These are phyloP conservation scores for Florisuga fusca DNA, from an alignment of 2,797 vertebrate genomes.

Conservation along the genomic window DNA sequence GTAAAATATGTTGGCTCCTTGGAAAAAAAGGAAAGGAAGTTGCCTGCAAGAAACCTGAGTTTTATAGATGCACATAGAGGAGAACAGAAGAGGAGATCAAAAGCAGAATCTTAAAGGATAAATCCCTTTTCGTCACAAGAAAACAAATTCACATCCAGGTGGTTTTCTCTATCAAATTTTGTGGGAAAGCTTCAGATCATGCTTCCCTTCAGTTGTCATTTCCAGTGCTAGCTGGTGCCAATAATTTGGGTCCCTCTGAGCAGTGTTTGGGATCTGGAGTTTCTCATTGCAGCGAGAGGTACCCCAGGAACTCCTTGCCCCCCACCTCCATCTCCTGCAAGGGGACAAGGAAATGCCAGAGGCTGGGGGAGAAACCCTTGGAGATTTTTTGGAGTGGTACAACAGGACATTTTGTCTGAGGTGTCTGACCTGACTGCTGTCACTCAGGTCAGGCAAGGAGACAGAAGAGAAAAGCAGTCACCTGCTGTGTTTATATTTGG, in stretches of 20 bases:
- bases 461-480: not conserved
- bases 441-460: not conserved
- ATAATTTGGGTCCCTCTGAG: not conserved
- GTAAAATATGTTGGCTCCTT: conserved; percentile 1
- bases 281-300: not conserved
- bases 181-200: not conserved
- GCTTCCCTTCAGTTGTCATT: not conserved
- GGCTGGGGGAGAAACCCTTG: not conserved
- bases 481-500: conserved; percentile 43
- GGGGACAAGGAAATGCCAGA: not conserved
- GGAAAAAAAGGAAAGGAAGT: not conserved
- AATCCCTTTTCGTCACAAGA: not conserved
- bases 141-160: not conserved
- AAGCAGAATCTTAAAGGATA: not conserved
- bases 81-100: conserved; percentile 22
- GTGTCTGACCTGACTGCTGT: not conserved
- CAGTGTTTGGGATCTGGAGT: not conserved
- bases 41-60: not conserved
- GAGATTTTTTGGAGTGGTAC: not conserved
- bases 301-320: not conserved
- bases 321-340: not conserved
- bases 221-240: not conserved
- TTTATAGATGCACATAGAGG: not conserved
- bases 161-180: not conserved
- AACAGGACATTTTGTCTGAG: not conserved